phyloP scores from a whole-genome alignment of 2,113 vertebrate species.

The Entosphenus tridentatus region DNA sequence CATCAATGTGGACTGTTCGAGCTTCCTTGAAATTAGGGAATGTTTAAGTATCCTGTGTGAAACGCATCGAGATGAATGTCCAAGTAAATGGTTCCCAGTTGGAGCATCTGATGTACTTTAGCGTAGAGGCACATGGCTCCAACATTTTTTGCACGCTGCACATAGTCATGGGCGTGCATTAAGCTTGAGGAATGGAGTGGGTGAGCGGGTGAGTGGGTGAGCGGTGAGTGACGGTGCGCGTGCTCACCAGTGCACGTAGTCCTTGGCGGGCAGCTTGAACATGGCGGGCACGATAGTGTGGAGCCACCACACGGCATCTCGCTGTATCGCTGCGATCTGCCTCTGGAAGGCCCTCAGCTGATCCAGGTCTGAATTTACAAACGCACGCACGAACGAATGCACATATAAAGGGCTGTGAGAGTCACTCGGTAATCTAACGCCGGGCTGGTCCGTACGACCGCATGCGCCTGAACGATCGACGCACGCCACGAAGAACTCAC shows the following conservation, averaged over 20 bases:
- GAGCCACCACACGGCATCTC: slow-evolving; percentile 94
- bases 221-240: slow-evolving; percentile 6
- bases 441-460: not conserved
- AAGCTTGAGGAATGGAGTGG: too few species aligned
- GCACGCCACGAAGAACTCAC: slow-evolving; percentile 20
- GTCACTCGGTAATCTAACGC: not conserved
- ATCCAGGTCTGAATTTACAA: slow-evolving; percentile 43
- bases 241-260: slow-evolving; percentile 76
- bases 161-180: too few species aligned
- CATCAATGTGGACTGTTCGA: too few species aligned
- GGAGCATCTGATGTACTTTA: too few species aligned
- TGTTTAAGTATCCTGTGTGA: too few species aligned
- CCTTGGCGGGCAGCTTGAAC: slow-evolving; percentile 71
- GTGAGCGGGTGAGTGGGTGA: too few species aligned
- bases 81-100: too few species aligned
- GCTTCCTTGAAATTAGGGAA: too few species aligned
- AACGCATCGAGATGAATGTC: too few species aligned
- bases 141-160: too few species aligned
- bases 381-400: slow-evolving; percentile 8
- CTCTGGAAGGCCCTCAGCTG: slow-evolving; percentile 75
- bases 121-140: too few species aligned
- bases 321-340: slow-evolving; percentile 79
- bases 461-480: not conserved
- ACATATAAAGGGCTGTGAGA: not conserved
- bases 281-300: slow-evolving; percentile 80